These are phyloP conservation scores for Drosophila rellima DNA, from an alignment of 2,888 invertebrate genomes.

Conservation along the genomic window DNA sequence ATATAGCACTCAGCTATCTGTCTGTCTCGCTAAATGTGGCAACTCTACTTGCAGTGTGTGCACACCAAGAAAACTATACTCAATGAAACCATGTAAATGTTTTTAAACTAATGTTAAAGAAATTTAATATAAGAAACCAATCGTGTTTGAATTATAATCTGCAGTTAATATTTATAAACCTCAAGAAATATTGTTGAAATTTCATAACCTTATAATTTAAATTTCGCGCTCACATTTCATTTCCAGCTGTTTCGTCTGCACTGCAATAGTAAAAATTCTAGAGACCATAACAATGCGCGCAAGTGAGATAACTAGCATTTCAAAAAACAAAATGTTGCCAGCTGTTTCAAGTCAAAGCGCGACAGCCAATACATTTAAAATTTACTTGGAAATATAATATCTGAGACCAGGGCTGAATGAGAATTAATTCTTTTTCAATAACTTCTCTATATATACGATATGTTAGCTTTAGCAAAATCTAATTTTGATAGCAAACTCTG, in stretches of 20 bases:
- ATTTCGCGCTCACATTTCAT: constrained; percentile 41
- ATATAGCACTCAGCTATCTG: constrained; percentile 20
- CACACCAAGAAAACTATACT: not conserved
- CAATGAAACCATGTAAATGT: not conserved
- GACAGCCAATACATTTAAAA: constrained; percentile 13
- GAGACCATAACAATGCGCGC: constrained; percentile 20
- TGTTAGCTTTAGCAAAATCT: not conserved
- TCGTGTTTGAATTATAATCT: not conserved
- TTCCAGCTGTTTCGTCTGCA: constrained; percentile 48
- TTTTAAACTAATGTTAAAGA: no score
- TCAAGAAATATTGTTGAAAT: not conserved
- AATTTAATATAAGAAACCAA: not conserved
- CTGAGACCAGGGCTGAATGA: no score
- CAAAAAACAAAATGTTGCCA: constrained; percentile 30
- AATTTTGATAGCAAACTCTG: not conserved
- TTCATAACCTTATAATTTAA: constrained; percentile 17
- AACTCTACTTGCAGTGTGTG: constrained; percentile 33
- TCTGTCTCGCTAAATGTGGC: constrained; percentile 18
- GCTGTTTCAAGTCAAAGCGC: constrained; percentile 5
- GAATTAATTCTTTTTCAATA: not conserved
- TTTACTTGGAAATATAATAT: not conserved
- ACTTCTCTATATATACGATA: rapidly evolving
- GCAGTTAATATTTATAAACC: not conserved
- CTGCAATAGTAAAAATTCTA: constrained; percentile 15
- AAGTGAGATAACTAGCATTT: constrained; percentile 33